phyloP scores from a whole-genome alignment of 1,140 invertebrate species.

The Lepidotrigona ventralis region DNA sequence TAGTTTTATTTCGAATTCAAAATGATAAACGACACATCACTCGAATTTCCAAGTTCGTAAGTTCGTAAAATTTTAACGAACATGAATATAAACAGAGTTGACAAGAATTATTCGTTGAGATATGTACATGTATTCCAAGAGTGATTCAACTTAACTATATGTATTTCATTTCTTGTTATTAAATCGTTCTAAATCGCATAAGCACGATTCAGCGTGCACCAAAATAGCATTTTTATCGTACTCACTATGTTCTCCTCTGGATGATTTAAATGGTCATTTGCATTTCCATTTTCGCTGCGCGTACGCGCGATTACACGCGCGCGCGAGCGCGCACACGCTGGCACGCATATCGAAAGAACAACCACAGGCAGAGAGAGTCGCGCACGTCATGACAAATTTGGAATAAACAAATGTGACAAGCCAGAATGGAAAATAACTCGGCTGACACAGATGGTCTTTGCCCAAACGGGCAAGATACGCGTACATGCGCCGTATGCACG shows the following conservation, averaged over 20 bases:
- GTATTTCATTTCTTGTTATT: background rate
- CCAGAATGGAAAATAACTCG: constrained; percentile 62
- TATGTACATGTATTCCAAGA: background rate
- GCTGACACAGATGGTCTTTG: constrained; percentile 50
- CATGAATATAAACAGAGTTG: background rate
- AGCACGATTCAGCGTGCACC: background rate
- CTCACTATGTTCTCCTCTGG: background rate
- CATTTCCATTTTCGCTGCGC: background rate
- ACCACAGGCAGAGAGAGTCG: constrained; percentile 1
- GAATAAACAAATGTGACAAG: constrained; percentile 61
- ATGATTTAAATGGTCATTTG: constrained; percentile 20
- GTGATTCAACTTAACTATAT: too few species aligned
- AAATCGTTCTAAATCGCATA: constrained; percentile 16
- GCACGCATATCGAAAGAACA: constrained; percentile 1
- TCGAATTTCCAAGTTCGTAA: background rate
- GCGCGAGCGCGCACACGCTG: background rate
- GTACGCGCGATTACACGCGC: constrained; percentile 14
- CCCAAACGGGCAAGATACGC: constrained; percentile 10
- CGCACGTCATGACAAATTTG: constrained; percentile 51
- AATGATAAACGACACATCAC: background rate
- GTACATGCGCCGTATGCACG: constrained; percentile 16
- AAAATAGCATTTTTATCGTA: background rate
- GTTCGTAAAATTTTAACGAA: background rate
- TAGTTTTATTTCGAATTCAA: background rate
- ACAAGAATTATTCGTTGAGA: background rate